Conservation (phyloP, 2,888 invertebrate genomes). For the Hirudinaria manillensis region DNA sequence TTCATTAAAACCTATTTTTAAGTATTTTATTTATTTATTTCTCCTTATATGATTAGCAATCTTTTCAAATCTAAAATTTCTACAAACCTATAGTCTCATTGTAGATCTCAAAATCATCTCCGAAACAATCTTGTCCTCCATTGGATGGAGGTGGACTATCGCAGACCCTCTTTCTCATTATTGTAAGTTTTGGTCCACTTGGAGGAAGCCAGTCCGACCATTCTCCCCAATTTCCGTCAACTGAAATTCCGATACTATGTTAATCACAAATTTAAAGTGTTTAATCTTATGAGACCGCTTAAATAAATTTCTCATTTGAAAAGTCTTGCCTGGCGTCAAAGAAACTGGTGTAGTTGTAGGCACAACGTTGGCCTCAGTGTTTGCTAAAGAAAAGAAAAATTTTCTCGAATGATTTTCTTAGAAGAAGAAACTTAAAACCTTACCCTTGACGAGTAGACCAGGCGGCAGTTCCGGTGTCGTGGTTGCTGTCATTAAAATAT, state of each 20-base stretch:
- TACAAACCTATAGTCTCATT: conserved; percentile 6
- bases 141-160: conserved; percentile 21
- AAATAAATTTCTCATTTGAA: neutral
- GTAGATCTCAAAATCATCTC: neutral
- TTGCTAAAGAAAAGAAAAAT: too few species aligned
- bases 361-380: too few species aligned
- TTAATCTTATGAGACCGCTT: neutral
- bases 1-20: neutral
- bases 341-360: too few species aligned
- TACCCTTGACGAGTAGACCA: too few species aligned
- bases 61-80: too few species aligned
- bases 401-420: too few species aligned
- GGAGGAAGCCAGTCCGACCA: conserved; percentile 17
- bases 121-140: conserved; percentile 15
- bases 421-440: too few species aligned
- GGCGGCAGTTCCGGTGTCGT: too few species aligned
- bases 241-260: neutral
- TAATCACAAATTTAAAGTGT: neutral
- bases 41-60: too few species aligned
- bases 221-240: conserved; percentile 25
- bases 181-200: neutral
- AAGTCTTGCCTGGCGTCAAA: neutral
- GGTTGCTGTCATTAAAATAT: too few species aligned
- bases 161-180: conserved; percentile 11
- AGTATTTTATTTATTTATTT: too few species aligned